Conservation (phyloP, 2,797 vertebrate genomes). For the Hemitrygon akajei region DNA sequence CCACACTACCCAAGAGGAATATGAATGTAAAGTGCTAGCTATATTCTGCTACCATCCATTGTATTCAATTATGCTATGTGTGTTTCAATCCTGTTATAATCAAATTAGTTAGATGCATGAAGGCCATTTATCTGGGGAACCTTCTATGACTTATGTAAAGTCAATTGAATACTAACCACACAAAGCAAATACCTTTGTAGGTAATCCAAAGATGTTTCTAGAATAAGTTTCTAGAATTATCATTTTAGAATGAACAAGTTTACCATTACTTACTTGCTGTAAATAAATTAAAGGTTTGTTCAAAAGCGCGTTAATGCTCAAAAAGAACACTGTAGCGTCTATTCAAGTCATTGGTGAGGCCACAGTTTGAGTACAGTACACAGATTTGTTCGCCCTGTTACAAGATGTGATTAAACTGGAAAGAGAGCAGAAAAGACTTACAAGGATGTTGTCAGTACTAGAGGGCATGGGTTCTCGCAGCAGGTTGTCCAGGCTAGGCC, state of each 20-base stretch:
- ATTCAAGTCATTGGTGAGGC: too few relatives aligned
- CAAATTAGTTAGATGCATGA: background rate
- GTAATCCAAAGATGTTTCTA: background rate
- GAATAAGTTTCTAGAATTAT: background rate
- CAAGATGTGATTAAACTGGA: too few relatives aligned
- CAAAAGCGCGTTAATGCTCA: background rate
- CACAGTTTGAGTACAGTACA: too few relatives aligned
- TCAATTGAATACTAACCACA: background rate
- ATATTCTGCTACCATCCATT: background rate
- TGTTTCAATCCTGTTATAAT: background rate
- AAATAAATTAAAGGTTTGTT: constrained; percentile 6
- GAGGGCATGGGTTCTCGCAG: too few relatives aligned
- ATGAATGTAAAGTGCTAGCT: background rate
- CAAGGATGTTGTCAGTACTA: too few relatives aligned
- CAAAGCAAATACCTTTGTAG: background rate
- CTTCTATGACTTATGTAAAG: background rate
- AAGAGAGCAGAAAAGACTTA: too few relatives aligned
- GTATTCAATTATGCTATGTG: background rate
- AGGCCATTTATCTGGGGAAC: too few relatives aligned
- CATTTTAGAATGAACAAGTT: background rate
- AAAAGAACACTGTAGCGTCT: background rate
- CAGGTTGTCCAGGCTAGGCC: too few relatives aligned
- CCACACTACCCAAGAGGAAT: background rate
- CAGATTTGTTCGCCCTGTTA: too few relatives aligned
- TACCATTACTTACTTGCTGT: background rate